Evolutionary conservation across 2,888 invertebrate species (phyloP), one percentile per base, ranked within the genome.

Genomic region (Gnatocerus cornutus): DNA sequence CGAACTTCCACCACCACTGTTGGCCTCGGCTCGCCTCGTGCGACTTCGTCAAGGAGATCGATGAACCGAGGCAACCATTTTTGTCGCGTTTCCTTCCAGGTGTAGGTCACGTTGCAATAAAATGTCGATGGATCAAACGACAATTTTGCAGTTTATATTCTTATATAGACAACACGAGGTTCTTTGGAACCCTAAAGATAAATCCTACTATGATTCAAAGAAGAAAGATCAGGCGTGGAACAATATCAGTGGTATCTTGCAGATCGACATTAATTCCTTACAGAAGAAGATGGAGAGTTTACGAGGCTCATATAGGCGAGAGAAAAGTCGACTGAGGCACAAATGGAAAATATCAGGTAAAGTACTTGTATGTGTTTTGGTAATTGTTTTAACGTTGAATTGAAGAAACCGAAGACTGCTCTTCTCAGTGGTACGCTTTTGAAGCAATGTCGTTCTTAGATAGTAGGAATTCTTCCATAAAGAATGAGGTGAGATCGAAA

Each of bases 41-140:
- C 33, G n/a, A 33, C 33, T 9, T 33, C 33, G 33, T 21, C 2
- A n/a, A 6, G 1, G 33, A 33, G n/a, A 33, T 33, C n/a, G 33
- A 33, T 33, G n/a, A 33, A 33, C 33, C 33, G 33, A 33, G 33
- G 33, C 33, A 33, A n/a, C 33, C 33, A 33, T 33, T 33, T 33
- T 2, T n/a, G 21, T 33, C 7, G 33, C n/a, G 33, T 33, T 33
- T 2, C n/a, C n/a, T n/a, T n/a, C n/a, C n/a, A n/a, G n/a, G n/a
- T n/a, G n/a, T n/a, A n/a, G n/a, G n/a, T n/a, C n/a, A n/a, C n/a
- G n/a, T n/a, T 33, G 2, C 33, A 1, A n/a, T 9, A n/a, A 33
- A 33, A 33, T 33, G 33, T 33, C 33, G 33, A 4, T 33, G 3
- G 33, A 33, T 33, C 33, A 33, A 33, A 7, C 9, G 6, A 33